Base-by-base conservation (phyloP, 2,113 vertebrate species). In the Fregata magnificens region DNA sequence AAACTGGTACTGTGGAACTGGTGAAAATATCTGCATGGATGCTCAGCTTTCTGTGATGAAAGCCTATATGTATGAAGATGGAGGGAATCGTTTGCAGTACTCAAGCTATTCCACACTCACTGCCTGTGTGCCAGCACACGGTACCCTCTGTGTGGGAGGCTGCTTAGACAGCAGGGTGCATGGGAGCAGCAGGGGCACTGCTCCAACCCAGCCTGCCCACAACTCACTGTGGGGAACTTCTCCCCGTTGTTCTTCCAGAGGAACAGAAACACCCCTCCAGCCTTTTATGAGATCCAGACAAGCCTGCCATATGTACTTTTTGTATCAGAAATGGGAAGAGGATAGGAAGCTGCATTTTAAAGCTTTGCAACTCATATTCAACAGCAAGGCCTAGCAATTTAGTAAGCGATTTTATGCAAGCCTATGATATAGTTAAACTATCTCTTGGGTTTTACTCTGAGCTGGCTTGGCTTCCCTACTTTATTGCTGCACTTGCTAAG, bases 101-200 rank as follows among this genome's bases (percentile, higher is more conserved):
- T 19, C 21, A 38, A 36, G 50, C 36, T 66, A 45, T 26, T 49
- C 62, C 29, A 34, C 52, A 25, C 25, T n/a, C 0, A 0, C 28
- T 53, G 55, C 72, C 42, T 69, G 49, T 0, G 0, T 40, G 69
- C 1, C 5, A 89, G 45, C 40, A 61, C 58, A 38, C 0, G 5
- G 19, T 31, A 81, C 22, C 7, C 29, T 29, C 72, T 69, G 26
- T 49, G 69, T n/a, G 47, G 56, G 78, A 90, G 62, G 73, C 73
- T 87, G 36, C 63, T 78, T 65, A 78, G 72, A 31, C 58, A 66
- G 59, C 25, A 25, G 70, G 24, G n/a, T 72, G 47, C 59, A 49
- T 10, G 32, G n/a, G 16, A 92, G 26, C 82, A 82, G 56, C 38
- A 84, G 47, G 29, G 55, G 10, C 25, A 42, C 11, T 50, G 76